Evolutionary conservation across 2,888 invertebrate genomes (phyloP), one percentile per base, ranked within the genome.

Genomic region (Caradrina kadenii): DNA sequence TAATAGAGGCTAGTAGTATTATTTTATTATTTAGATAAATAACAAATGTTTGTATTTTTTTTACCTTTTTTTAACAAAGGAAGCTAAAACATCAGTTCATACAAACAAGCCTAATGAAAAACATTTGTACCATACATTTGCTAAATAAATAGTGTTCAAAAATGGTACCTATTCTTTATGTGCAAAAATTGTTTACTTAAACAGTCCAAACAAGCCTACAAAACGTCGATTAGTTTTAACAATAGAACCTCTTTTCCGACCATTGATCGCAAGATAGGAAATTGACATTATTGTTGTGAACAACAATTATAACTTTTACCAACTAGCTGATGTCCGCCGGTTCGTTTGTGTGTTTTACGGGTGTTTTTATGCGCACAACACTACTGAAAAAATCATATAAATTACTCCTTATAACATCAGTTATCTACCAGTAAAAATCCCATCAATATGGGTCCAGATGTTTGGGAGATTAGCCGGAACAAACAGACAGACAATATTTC

Each of bases 151-250:
- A 31, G 8, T 35, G 10, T 49, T 39, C 22, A 6, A 21, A 11
- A 50, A 69, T 31, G n/a, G 21, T 69, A 45, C 35, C 35, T 35
- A 35, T 15, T 45, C 19, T 39, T 39, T 2, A 31, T 2, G 15
- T 22, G 42, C 21, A 3, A 13, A 67, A 39, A 55, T 35, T 15
- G 50, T 42, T 35, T 35, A 13, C n/a, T n/a, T 62, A n/a, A 42
- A 69, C n/a, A 42, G 19, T 42, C 17, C 15, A 45, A 45, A 45
- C 42, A 15, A 45, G 17, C 13, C 5, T 31, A 21, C 10, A 52
- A 63, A 72, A 72, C 22, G 39, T 42, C 11, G 8, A 71, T 61
- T 21, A 31, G 42, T 62, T 22, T 42, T 31, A 62, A 42, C 54
- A 73, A 70, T n/a, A 21, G 39, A 54, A 70, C 15, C 39, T 15